Conservation (phyloP, 2,888 invertebrate genomes). For the Dryococelus australis region DNA sequence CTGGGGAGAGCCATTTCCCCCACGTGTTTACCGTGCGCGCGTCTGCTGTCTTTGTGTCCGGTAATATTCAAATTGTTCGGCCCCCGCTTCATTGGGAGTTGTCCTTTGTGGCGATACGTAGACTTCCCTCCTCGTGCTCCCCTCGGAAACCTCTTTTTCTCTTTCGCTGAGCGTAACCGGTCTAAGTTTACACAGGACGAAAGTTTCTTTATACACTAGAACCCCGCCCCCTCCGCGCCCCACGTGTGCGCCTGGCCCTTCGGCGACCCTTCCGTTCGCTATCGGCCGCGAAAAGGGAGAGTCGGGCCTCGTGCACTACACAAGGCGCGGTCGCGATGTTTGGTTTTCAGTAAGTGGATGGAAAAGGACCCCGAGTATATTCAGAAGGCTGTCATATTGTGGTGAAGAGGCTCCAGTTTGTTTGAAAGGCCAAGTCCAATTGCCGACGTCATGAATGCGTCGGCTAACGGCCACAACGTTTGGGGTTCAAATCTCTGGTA, state of each 20-base stretch:
- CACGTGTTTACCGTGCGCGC: background rate
- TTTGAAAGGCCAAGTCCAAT: background rate
- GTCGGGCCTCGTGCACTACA: background rate
- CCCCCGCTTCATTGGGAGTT: slow-evolving; percentile 33
- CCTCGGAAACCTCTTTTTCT: background rate
- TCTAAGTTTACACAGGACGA: background rate
- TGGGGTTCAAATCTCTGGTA: too few relatives aligned
- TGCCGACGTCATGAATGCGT: too few relatives aligned
- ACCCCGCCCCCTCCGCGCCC: background rate
- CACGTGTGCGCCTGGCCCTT: too few relatives aligned
- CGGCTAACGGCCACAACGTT: too few relatives aligned
- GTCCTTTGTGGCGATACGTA: slow-evolving; percentile 20
- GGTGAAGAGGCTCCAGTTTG: background rate
- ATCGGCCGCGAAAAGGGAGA: background rate
- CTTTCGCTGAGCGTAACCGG: background rate
- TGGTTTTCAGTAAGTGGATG: background rate
- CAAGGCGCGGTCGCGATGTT: background rate
- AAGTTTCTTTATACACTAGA: background rate
- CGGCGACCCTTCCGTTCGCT: background rate
- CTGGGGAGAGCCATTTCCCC: background rate
- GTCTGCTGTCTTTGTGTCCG: slow-evolving; percentile 22
- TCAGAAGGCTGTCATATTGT: background rate
- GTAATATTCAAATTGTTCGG: slow-evolving; percentile 38
- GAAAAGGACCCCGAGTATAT: background rate
- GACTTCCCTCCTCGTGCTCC: background rate